Evolutionary conservation across 2,888 invertebrate genomes (phyloP).

Genomic region (Stratiomys singularior): DNA sequence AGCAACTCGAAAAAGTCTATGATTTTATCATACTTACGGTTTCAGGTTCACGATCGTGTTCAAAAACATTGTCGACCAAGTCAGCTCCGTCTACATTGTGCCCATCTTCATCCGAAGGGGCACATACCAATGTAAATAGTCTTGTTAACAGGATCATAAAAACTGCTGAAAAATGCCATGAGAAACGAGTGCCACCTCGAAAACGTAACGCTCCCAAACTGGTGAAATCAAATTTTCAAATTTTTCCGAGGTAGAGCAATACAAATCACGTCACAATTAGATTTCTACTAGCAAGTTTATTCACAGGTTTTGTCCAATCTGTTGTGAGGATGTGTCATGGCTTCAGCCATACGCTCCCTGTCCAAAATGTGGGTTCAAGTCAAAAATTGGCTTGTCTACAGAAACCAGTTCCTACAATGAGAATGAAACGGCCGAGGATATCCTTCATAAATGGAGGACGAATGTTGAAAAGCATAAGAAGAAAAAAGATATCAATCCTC

Average conservation of each 20-base stretch:
- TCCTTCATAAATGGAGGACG: slow-evolving; percentile 9
- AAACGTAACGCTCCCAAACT: slow-evolving; percentile 3
- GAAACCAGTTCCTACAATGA: slow-evolving; percentile 14
- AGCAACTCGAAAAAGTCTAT: no score
- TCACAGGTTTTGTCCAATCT: slow-evolving; percentile 22
- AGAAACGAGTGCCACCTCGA: neutral
- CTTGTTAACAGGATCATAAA: neutral
- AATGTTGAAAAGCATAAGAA: slow-evolving; percentile 12
- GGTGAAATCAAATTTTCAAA: neutral
- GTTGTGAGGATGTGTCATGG: slow-evolving; percentile 36
- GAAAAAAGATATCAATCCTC: slow-evolving; percentile 16
- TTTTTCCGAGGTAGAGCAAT: neutral
- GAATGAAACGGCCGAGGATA: slow-evolving; percentile 4
- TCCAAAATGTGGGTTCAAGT: slow-evolving; percentile 29
- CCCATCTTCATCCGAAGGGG: no score
- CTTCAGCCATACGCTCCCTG: neutral
- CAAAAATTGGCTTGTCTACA: slow-evolving; percentile 5
- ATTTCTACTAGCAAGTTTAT: neutral
- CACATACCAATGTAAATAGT: neutral
- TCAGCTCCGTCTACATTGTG: no score
- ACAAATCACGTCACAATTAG: neutral
- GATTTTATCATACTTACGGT: no score
- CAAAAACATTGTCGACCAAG: no score
- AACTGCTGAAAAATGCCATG: neutral
- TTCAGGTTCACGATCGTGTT: no score